Evolutionary conservation across 1,140 invertebrate species (phyloP), one percentile per base, ranked within the genome.

Genomic region (Asobara japonica): DNA sequence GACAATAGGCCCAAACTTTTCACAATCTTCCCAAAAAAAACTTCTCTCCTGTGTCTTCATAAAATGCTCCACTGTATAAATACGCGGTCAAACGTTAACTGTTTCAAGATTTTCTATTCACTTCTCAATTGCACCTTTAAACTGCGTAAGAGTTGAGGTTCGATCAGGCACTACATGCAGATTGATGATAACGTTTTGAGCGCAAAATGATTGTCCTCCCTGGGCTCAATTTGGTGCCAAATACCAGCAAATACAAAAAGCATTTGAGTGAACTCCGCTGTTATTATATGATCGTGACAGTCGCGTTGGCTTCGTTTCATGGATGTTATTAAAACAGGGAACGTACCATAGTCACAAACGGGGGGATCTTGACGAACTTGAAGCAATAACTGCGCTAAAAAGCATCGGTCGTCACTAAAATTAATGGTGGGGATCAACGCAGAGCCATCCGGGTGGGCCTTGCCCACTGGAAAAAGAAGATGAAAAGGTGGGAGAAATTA

Each of bases 391-490:
- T 56, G 45, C 22, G 51, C 0, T 27, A 56, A 56, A 56, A 25
- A 56, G 22, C 5, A 5, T 56, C 10, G 51, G 18, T 45, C n/a
- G 18, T 45, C 41, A 45, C 41, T 45, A 45, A 56, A 56, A 56
- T 18, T 56, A 56, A 56, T 56, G 51, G 51, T 56, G 51, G 51
- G 51, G 51, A 56, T 22, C 6, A 56, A 56, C 22, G 51, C 11
- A 22, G 51, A 56, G 25, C 7, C 51, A 56, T 56, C n/a, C 18
- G 20, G 51, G 22, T 56, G 51, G 51, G 22, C 51, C 22, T 45
- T 7, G 51, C 1, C 22, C 11, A 6, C 25, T 18, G 20, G 1
- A 27, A 56, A 45, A 3, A 45, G 3, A 45, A 56, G 25, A 18
- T 8, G 13, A 22, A 56, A 22, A 22, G 51, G 18, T 51, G 51